Base-by-base conservation (phyloP, 2,888 invertebrate species). In the Agonopterix heracliana region DNA sequence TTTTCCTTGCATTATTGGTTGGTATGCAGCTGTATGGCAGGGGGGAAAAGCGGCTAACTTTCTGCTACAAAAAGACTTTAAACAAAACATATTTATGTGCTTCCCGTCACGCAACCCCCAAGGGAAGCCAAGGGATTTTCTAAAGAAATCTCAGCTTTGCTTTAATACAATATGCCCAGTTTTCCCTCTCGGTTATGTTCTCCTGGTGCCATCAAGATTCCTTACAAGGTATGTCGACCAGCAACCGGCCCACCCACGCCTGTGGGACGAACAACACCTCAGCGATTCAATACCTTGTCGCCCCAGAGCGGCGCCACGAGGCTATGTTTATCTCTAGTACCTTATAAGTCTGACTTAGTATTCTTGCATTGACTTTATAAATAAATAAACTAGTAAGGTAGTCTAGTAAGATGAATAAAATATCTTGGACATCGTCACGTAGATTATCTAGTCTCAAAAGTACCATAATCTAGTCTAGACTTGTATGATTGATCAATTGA, bases 151-250 rank as follows among this genome's bases (percentile, higher is more conserved):
- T 26, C 26, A 26, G 26, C 26, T 5, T 26, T 26, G 26, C 7
- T 5, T 26, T 26, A 38, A 38, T 26, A 26, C 26, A 26, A 26
- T 26, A 5, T 7, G 26, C 38, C 59, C 59, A 60, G 65, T 68
- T 75, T 77, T 73, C 72, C 74, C 69, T 66, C 68, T 63, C 51
- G 44, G 50, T 26, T 26, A 17, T 17, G 26, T 54, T 66, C 67
- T 68, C 52, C 50, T 52, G 50, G 54, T 50, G 41, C 44, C 46
- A 68, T 59, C 85, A 76, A 83, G 77, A 77, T 86, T 81, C 87
- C 86, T 72, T 86, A 85, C 59, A 87, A 73, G 86, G 87, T 68
- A 74, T 63, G 75, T 75, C 61, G 81, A 64, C 71, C 61, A 58
- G 66, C 64, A 63, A 66, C 73, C 70, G 63, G 48, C 64, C 64